Evolutionary conservation across 2,888 invertebrate species (phyloP).

Genomic region (Oscheius sp.): DNA sequence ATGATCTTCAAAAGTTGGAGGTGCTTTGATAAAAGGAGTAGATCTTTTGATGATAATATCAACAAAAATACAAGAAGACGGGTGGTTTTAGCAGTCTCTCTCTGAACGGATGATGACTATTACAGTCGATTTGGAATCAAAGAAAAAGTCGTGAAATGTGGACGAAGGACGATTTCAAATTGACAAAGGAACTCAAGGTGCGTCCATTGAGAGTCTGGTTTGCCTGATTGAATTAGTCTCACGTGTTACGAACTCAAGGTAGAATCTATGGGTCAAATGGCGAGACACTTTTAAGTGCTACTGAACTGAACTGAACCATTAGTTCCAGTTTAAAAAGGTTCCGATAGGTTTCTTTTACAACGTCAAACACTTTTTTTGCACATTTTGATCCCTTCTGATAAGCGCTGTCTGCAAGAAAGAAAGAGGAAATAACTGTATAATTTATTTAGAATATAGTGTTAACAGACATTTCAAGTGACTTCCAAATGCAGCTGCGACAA

Average conservation of each 20-base stretch:
- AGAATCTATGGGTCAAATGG: neutral
- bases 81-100: no score
- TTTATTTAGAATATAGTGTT: conserved; percentile 14
- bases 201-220: neutral
- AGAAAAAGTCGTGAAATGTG: no score
- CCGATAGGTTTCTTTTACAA: no score
- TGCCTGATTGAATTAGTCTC: conserved; percentile 23
- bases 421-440: neutral
- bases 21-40: neutral
- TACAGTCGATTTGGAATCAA: no score
- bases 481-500: conserved; percentile 20
- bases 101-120: no score
- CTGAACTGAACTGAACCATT: no score
- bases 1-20: neutral
- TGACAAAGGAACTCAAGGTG: neutral
- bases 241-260: conserved; percentile 19
- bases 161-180: neutral
- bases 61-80: no score
- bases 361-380: no score
- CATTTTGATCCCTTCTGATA: no score
- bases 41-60: no score
- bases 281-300: neutral
- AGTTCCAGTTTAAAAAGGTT: no score
- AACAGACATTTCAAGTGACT: conserved; percentile 22
- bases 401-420: neutral